A percentile compares a stretch with the other conserved stretches of the same genome.
phyloP scores from a whole-genome alignment of 2,113 vertebrate genomes.

The Philantomba maxwellii region DNA sequence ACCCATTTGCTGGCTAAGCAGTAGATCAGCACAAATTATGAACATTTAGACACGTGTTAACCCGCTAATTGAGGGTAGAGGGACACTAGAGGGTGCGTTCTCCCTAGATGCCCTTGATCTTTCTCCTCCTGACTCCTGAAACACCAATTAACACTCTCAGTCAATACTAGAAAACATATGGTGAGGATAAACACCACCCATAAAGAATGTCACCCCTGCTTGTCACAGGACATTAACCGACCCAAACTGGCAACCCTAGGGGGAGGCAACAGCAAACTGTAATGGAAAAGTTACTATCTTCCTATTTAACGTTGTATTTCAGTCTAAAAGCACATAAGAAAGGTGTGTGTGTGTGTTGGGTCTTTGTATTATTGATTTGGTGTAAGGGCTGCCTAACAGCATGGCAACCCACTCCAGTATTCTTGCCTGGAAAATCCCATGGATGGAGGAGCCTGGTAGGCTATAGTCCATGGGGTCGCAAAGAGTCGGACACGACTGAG shows the following conservation, averaged over 20 bases:
- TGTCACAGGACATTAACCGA: slow-evolving; percentile 59
- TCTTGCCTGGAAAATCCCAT: no score
- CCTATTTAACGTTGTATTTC: slow-evolving; percentile 27
- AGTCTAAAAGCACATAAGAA: slow-evolving; percentile 6
- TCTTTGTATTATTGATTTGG: background rate
- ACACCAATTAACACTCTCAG: slow-evolving; percentile 58
- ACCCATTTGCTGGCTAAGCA: slow-evolving; percentile 70
- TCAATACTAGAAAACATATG: slow-evolving; percentile 65
- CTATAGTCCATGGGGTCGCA: no score
- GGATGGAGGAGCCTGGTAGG: no score
- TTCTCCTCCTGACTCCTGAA: slow-evolving; percentile 49
- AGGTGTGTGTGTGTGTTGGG: background rate
- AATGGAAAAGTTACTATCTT: slow-evolving; percentile 46
- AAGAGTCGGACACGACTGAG: rapidly evolving
- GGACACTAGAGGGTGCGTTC: slow-evolving; percentile 42
- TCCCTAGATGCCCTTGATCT: slow-evolving; percentile 50
- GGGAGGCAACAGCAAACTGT: slow-evolving; percentile 12
- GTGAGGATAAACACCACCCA: slow-evolving; percentile 48
- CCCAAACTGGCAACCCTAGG: slow-evolving; percentile 20
- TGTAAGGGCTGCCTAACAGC: background rate
- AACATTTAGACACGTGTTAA: slow-evolving; percentile 59
- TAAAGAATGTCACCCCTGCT: slow-evolving; percentile 65
- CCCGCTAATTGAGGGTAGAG: slow-evolving; percentile 63
- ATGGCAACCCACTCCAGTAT: no score
- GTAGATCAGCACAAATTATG: slow-evolving; percentile 72